Evolutionary conservation across 2,113 vertebrate genomes (phyloP).

Genomic region (Sander vitreus): DNA sequence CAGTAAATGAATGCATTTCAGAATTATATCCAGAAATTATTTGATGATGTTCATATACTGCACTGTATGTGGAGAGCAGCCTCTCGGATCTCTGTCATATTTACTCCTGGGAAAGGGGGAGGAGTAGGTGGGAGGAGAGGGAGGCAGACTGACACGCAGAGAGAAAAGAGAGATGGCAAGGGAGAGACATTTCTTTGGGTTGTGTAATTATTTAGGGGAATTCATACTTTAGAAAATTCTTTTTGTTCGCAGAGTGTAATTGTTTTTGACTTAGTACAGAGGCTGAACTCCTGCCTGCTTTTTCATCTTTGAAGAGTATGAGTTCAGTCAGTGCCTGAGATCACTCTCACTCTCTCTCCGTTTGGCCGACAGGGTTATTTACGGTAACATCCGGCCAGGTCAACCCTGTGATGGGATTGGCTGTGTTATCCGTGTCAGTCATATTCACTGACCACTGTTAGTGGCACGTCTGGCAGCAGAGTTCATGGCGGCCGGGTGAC

Average conservation of each 20-base stretch:
- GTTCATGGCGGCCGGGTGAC: not conserved
- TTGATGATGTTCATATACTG: not conserved
- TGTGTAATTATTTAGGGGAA: not conserved
- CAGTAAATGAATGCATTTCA: not conserved
- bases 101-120: constrained; percentile 1
- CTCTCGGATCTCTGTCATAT: not conserved
- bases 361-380: not conserved
- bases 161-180: not conserved
- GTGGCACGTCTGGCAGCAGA: constrained; percentile 22
- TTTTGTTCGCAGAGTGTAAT: not conserved
- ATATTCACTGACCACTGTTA: constrained; percentile 37
- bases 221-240: not conserved
- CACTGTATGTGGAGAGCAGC: not conserved
- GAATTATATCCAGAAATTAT: not conserved
- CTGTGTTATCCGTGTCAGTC: not conserved
- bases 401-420: not conserved
- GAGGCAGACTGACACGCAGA: not conserved
- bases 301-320: not conserved
- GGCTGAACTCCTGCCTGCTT: not conserved
- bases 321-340: not conserved
- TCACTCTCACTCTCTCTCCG: not conserved
- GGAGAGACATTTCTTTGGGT: not conserved
- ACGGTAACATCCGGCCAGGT: not conserved
- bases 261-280: not conserved
- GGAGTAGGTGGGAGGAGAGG: not conserved